Base-by-base conservation (phyloP, 2,113 vertebrate genomes). In the Empidonax alnorum region DNA sequence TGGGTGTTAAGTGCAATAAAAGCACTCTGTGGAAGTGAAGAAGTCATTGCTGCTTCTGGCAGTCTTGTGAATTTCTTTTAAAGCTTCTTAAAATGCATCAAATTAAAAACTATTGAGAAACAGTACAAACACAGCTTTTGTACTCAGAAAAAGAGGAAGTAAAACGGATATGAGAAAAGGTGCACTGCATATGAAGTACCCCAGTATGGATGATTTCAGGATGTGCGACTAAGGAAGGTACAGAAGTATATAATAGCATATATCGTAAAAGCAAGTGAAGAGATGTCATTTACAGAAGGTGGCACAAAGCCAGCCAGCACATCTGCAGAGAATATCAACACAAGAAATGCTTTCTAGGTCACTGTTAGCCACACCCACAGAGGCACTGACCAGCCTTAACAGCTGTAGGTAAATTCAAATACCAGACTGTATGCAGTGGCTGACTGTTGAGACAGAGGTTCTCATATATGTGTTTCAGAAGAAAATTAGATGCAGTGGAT, bases 391-490 rank as follows among this genome's bases (percentile, higher is more conserved):
- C 55, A 46, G 20, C n/a, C 37, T 61, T 44, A 73, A 55, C 4
- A 13, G 8, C 12, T 80, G 22, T 16, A 33, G 44, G n/a, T 83
- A 44, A 49, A 31, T 87, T 80, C 31, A 71, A 27, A 58, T 53
- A 46, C 9, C 25, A 58, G 25, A 18, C 11, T 28, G 8, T 28
- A 14, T 31, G 33, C 27, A 14, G 18, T 21, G 49, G 7, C 46
- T 90, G 49, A 30, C 12, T 14, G 8, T 61, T 63, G 69, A 89
- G 66, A 33, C 10, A 50, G 47, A 82, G 9, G 16, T 89, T 91
- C 56, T 76, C 0, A 0, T 28, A 0, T 4, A 3, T 0, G 3
- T 49, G 10, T 41, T 84, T 94, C 12, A 56, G 52, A 68, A 68
- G 28, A 89, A 91, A 68, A 76, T 41, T 9, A 30, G 33, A 33